phyloP scores from a whole-genome alignment of 2,888 invertebrate species.

The Cecidostiba fungosa region DNA sequence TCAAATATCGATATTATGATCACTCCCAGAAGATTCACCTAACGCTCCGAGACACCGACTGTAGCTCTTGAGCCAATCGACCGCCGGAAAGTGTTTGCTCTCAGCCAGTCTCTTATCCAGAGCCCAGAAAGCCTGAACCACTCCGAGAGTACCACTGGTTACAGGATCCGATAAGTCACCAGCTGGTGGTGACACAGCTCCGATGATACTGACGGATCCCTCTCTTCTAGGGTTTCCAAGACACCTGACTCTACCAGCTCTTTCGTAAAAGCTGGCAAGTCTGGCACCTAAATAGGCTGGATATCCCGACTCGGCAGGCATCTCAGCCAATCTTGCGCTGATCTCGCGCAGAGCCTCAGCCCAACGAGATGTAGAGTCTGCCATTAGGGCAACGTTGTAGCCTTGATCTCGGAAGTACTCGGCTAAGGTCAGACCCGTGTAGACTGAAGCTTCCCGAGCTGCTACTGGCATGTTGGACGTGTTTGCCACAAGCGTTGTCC shows the following conservation, averaged over 20 bases:
- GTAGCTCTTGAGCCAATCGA: conserved; percentile 98
- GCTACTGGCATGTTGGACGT: conserved; percentile 97
- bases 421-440: conserved; percentile 97
- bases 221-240: conserved; percentile 97
- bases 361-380: conserved; percentile 90
- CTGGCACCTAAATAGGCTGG: conserved; percentile 98
- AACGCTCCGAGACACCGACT: conserved; percentile 98
- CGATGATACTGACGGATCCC: conserved; percentile 98
- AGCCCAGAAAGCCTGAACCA: conserved; percentile 99
- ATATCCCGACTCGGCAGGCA: conserved; percentile 99
- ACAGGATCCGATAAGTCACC: conserved; percentile 99
- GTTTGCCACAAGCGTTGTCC: conserved; percentile 87
- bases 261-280: conserved; percentile 98
- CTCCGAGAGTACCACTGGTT: conserved; percentile 97
- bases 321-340: conserved; percentile 98
- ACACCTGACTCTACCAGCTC: conserved; percentile 96
- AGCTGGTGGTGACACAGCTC: conserved; percentile 99
- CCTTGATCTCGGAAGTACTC: conserved; percentile 99
- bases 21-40: conserved; percentile 41
- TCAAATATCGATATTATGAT: too few species aligned
- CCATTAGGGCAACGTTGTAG: conserved; percentile 96
- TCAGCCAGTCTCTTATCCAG: conserved; percentile 98
- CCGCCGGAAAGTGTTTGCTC: conserved; percentile 99
- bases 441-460: conserved; percentile 99
- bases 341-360: conserved; percentile 92